phyloP scores from a whole-genome alignment of 1,140 invertebrate species.

The Chlorops oryzae region DNA sequence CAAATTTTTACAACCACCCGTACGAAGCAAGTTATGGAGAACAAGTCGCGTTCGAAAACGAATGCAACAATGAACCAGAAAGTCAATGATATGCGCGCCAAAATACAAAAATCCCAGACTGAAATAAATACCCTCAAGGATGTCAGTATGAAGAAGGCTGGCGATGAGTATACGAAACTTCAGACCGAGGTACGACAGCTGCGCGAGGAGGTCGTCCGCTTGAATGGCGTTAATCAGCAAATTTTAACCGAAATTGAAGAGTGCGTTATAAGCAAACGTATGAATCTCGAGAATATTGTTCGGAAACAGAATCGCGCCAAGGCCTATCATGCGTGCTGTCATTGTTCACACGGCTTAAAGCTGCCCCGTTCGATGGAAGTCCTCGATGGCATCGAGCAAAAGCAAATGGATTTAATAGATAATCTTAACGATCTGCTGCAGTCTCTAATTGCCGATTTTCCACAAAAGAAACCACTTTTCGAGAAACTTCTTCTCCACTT shows the following conservation, averaged over 20 bases:
- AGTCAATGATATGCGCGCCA: conserved; percentile 54
- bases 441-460: conserved; percentile 54
- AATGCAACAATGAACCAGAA: conserved; percentile 33
- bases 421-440: conserved; percentile 53
- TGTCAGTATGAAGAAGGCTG: conserved; percentile 21
- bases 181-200: conserved; percentile 1
- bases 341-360: conserved; percentile 48
- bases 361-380: conserved; percentile 47
- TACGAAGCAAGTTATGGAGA: conserved; percentile 37
- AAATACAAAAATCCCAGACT: conserved; percentile 53
- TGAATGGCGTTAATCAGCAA: conserved; percentile 48
- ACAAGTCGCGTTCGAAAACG: not conserved
- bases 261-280: conserved; percentile 41
- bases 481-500: conserved; percentile 53
- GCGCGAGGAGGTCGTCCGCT: conserved; percentile 47
- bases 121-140: conserved; percentile 38
- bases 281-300: conserved; percentile 57
- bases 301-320: conserved; percentile 56
- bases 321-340: conserved; percentile 52
- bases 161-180: conserved; percentile 31
- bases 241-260: conserved; percentile 43
- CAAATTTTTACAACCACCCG: conserved; percentile 56
- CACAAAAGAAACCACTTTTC: conserved; percentile 50
- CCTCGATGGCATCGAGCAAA: conserved; percentile 49
- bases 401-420: conserved; percentile 50